Conservation (phyloP, 2,797 vertebrate genomes). For the Aldrovandia affinis region DNA sequence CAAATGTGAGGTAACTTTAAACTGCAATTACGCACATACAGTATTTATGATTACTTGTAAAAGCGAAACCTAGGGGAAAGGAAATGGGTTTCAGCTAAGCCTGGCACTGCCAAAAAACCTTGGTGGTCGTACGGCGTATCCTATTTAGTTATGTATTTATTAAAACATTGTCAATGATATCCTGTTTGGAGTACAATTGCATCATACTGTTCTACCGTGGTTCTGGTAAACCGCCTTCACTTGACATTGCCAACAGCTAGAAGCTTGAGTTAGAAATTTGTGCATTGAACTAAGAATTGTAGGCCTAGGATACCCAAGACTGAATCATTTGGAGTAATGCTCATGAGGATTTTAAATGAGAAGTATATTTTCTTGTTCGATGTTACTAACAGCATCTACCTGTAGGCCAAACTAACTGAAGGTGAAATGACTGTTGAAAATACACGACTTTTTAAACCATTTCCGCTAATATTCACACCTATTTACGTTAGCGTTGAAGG, state of each 20-base stretch:
- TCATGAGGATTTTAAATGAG: background rate
- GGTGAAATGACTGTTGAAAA: background rate
- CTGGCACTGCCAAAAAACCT: background rate
- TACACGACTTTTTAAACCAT: background rate
- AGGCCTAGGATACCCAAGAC: background rate
- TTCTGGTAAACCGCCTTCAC: background rate
- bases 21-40: background rate
- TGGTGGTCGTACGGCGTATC: background rate
- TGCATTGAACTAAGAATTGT: background rate
- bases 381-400: background rate
- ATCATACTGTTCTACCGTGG: background rate
- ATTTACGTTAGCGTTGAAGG: too few species aligned
- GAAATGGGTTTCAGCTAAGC: background rate
- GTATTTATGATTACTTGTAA: background rate
- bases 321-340: background rate
- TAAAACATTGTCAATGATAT: background rate
- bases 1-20: background rate
- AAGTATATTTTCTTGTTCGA: background rate
- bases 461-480: too few species aligned
- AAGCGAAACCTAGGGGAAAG: background rate
- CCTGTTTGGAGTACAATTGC: background rate
- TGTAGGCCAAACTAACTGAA: background rate
- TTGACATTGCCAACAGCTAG: background rate
- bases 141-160: background rate
- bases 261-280: background rate